phyloP scores from a whole-genome alignment of 2,888 invertebrate genomes.

The Philonicus albiceps region DNA sequence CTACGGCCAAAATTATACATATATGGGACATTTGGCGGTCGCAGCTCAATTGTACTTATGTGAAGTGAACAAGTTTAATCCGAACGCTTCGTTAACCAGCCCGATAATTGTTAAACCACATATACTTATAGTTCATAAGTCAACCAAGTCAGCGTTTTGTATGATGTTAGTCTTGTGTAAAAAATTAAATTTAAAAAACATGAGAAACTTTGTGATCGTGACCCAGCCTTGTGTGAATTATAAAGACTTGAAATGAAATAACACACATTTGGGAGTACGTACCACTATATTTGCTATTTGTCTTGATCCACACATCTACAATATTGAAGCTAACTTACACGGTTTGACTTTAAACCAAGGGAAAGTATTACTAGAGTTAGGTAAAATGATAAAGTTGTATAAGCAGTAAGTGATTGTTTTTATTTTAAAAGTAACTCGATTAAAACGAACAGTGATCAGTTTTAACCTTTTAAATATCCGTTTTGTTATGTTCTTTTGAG shows the following conservation, averaged over 20 bases:
- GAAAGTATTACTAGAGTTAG: slow-evolving; percentile 19
- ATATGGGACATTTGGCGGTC: neutral
- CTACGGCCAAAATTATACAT: neutral
- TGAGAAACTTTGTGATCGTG: neutral
- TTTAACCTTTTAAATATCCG: neutral
- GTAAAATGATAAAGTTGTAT: neutral
- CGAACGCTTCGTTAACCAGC: neutral
- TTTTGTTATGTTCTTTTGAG: slow-evolving; percentile 11
- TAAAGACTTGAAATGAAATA: neutral
- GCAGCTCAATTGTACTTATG: slow-evolving; percentile 5
- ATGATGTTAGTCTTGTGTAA: neutral
- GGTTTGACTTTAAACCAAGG: neutral
- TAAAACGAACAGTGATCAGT: neutral
- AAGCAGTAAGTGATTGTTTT: neutral
- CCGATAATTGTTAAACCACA: neutral
- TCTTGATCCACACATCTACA: neutral
- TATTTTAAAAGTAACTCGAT: neutral
- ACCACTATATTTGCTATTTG: neutral
- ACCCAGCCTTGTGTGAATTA: neutral
- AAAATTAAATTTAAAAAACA: neutral
- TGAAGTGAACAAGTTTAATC: neutral
- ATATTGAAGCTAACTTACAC: neutral
- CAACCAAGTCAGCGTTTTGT: neutral
- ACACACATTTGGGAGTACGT: neutral
- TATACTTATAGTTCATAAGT: neutral